A percentile compares a stretch with the other conserved stretches of the same genome.
Conservation (phyloP, 2,888 invertebrate species). For the Sarcophaga variegata region DNA sequence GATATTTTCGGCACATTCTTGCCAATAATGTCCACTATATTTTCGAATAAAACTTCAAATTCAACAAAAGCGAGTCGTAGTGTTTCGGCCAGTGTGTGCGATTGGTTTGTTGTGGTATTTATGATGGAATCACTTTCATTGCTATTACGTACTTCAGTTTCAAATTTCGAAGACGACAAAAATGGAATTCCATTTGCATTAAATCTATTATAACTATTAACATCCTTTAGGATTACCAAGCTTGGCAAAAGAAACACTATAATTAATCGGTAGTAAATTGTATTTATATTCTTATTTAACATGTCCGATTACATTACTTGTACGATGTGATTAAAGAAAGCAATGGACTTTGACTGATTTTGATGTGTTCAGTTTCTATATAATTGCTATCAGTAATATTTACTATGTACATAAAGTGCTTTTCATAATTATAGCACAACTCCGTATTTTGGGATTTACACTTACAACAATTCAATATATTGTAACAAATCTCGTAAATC, state of each 20-base stretch:
- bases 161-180: neutral
- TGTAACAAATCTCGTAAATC: too few species aligned
- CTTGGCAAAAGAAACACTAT: constrained; percentile 25
- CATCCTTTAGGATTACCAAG: neutral
- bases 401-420: neutral
- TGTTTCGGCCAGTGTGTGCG: constrained; percentile 31
- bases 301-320: constrained; percentile 20
- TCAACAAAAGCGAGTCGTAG: constrained; percentile 58
- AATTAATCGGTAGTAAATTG: constrained; percentile 12
- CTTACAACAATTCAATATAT: too few species aligned
- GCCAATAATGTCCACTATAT: constrained; percentile 54
- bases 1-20: constrained; percentile 62
- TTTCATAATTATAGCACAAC: too few species aligned
- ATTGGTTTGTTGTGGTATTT: neutral
- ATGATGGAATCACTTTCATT: neutral
- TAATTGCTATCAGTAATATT: neutral
- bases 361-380: neutral
- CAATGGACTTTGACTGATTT: constrained; percentile 50
- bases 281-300: constrained; percentile 28
- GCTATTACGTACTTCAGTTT: neutral
- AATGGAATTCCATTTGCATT: neutral
- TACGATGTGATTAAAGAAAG: constrained; percentile 36
- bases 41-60: constrained; percentile 63
- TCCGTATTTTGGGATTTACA: too few species aligned
- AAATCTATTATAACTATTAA: neutral